Base-by-base conservation (phyloP, 2,113 vertebrate species). In the Varanus komodoensis region DNA sequence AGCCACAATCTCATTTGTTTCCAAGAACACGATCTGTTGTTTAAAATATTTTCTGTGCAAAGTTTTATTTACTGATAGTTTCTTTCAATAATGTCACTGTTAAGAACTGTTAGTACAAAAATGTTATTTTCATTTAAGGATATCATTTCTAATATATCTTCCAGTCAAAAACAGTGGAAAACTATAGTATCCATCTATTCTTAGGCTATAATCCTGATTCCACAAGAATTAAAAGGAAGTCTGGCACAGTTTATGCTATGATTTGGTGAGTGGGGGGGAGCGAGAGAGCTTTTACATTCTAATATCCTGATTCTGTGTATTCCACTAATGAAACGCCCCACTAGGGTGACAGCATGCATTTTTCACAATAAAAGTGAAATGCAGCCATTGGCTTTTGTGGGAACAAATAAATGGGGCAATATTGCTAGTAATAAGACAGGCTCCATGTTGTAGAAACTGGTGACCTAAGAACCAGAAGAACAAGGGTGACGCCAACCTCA, bases 81-180 rank as follows among this genome's bases (percentile, higher is more conserved):
- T 48, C 50, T 34, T 80, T 85, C 84, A 67, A 71, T 87, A 89
- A 9, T 0, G 29, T 68, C 81, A 61, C 38, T 1, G 91, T 77
- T 69, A 82, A 84, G 82, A 12, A 44, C 15, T 79, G 27, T 50
- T 67, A 32, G 14, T 0, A 27, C 71, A 75, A 78, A 68, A 48
- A 25, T 9, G n/a, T 54, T 54, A 2, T 54, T 54, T 54, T 54
- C 54, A 54, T 54, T 71, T 23, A 32, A 82, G 8, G 81, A 67
- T 85, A 94, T 88, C 88, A 87, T 91, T 67, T 69, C 78, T 1
- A 0, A 3, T 79, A 87, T 90, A 88, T 93, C 91, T 81, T 27
- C 50, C 23, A 86, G 34, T 44, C 19, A 34, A 78, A 61, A 75
- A 34, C 2, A n/a, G 14, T 12, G 9, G 21, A 73, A 23, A 32